phyloP scores from a whole-genome alignment of 92 coral and sea anemone species.

The Hydrozoanthus gracilis region DNA sequence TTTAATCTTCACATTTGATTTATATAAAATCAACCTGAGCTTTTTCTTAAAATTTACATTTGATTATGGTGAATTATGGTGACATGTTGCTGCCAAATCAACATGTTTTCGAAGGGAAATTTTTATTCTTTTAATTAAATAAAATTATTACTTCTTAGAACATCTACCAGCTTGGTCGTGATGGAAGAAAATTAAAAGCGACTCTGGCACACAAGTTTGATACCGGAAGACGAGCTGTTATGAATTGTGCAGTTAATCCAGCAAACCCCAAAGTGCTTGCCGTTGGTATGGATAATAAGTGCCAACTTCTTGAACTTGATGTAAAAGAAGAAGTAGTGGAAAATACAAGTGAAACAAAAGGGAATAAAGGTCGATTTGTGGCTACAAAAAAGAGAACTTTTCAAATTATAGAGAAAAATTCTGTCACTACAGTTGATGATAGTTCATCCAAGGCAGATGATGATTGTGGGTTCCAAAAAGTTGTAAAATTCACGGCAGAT shows the following conservation, averaged over 20 bases:
- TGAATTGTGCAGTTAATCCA: slow-evolving; percentile 97
- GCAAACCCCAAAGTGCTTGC: slow-evolving; percentile 69
- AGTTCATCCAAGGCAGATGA: slow-evolving; percentile 73
- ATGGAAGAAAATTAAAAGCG: slow-evolving; percentile 75
- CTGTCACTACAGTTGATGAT: slow-evolving; percentile 69
- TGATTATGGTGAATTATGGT: too few species aligned
- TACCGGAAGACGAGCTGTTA: slow-evolving; percentile 90
- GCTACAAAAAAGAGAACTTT: slow-evolving; percentile 74
- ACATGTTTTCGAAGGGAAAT: too few species aligned
- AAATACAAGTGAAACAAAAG: slow-evolving; percentile 66
- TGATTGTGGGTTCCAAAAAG: slow-evolving; percentile 94
- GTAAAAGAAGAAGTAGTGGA: slow-evolving; percentile 76
- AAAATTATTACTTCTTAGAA: slow-evolving; percentile 57
- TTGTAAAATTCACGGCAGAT: slow-evolving; percentile 87
- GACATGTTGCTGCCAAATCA: too few species aligned
- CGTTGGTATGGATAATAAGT: slow-evolving; percentile 97
- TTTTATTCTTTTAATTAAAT: not conserved
- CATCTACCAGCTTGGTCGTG: slow-evolving; percentile 79
- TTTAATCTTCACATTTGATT: too few species aligned
- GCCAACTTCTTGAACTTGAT: slow-evolving; percentile 83
- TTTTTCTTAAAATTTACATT: too few species aligned
- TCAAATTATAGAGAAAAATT: slow-evolving; percentile 61
- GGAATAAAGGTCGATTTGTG: slow-evolving; percentile 66
- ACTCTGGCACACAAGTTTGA: slow-evolving; percentile 90
- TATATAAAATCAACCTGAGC: too few species aligned